Conservation (phyloP, 2,888 invertebrate species). For the Buathra laborator region DNA sequence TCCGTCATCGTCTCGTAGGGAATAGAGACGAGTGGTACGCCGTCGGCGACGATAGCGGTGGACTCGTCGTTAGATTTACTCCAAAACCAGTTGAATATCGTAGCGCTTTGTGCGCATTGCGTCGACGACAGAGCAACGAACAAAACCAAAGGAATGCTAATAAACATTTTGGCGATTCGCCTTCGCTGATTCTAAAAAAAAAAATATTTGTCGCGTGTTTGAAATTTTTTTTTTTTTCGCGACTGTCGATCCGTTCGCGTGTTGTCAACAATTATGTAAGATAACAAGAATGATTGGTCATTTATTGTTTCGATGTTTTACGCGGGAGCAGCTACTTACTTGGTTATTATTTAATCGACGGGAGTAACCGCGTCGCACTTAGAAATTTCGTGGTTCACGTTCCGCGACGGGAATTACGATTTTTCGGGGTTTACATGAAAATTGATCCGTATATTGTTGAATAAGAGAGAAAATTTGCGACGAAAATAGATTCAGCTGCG, state of each 20-base stretch:
- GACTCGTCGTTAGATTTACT: constrained; percentile 71
- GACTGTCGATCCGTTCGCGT: not conserved
- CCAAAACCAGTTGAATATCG: constrained; percentile 82
- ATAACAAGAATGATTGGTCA: constrained; percentile 42
- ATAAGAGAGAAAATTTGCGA: constrained; percentile 21
- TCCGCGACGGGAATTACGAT: not conserved
- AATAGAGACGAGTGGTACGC: constrained; percentile 80
- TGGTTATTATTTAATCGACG: constrained; percentile 27
- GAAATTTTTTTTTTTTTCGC: not conserved
- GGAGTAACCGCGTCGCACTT: not conserved
- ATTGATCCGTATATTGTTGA: constrained; percentile 1
- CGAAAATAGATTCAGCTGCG: constrained; percentile 61
- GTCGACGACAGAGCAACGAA: constrained; percentile 42
- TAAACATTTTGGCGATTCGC: constrained; percentile 7
- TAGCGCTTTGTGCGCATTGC: constrained; percentile 68
- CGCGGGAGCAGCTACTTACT: constrained; percentile 31
- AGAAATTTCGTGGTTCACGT: not conserved
- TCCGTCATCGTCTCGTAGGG: constrained; percentile 83
- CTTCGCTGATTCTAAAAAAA: too few species aligned
- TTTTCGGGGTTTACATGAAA: not conserved
- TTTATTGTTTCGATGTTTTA: constrained; percentile 53
- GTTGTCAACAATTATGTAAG: constrained; percentile 57
- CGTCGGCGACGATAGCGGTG: constrained; percentile 75
- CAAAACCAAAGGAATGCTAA: constrained; percentile 17
- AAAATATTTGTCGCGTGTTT: constrained; percentile 14